These are phyloP conservation scores for Carettochelys insculpta DNA, from an alignment of 2,113 vertebrate genomes.

Conservation along the genomic window DNA sequence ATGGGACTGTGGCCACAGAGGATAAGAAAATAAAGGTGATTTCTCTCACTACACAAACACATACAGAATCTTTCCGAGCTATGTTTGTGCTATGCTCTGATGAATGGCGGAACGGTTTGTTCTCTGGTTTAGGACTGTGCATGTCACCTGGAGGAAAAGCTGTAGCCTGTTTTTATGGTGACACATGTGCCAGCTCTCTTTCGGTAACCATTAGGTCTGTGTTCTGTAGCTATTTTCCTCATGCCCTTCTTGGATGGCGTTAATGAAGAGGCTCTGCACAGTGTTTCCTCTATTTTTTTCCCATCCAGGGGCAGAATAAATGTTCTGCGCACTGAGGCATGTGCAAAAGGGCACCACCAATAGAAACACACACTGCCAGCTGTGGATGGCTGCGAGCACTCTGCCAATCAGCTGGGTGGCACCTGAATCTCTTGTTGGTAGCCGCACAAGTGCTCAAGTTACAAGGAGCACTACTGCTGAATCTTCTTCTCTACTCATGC, in stretches of 20 bases:
- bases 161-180: not conserved
- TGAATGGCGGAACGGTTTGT: not conserved
- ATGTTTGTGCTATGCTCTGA: not conserved
- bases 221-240: not conserved
- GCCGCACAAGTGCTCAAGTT: no score
- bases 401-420: no score
- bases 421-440: no score
- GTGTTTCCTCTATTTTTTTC: no score
- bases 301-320: no score
- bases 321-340: no score
- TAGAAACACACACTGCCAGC: no score
- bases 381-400: no score
- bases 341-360: no score
- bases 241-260: not conserved
- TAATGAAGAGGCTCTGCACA: not conserved
- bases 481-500: not conserved
- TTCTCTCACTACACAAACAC: accelerated
- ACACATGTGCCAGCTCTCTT: not conserved
- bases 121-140: accelerated
- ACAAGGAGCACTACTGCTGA: no score
- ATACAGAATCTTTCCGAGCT: accelerated
- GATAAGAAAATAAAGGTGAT: conserved; percentile 87
- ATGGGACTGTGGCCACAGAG: conserved; percentile 90
- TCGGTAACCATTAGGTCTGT: not conserved
- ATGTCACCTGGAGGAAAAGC: not conserved